These are phyloP conservation scores for Yponomeuta sedellus DNA, from an alignment of 2,888 invertebrate genomes.

Conservation along the genomic window DNA sequence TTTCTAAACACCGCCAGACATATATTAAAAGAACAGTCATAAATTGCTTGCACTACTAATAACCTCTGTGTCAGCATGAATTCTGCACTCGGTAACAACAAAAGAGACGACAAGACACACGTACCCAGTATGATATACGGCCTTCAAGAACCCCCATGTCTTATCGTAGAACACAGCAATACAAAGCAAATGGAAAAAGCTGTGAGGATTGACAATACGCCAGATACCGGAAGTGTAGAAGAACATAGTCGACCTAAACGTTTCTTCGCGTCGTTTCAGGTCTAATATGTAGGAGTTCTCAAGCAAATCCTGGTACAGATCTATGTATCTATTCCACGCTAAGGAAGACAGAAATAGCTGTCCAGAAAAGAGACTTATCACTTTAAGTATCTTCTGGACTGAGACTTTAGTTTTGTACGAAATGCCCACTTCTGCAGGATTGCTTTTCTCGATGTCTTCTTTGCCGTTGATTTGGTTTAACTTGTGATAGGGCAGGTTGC, in stretches of 20 bases:
- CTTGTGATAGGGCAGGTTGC: conserved; percentile 70
- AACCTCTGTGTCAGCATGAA: conserved; percentile 38
- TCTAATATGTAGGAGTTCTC: conserved; percentile 77
- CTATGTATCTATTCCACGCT: conserved; percentile 91
- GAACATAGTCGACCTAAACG: conserved; percentile 84
- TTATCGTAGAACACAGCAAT: conserved; percentile 89
- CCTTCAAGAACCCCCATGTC: conserved; percentile 84
- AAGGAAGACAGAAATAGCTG: conserved; percentile 85
- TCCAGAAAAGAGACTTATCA: conserved; percentile 80
- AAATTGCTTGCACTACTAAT: background rate
- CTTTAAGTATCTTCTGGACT: conserved; percentile 80
- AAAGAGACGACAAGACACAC: conserved; percentile 80
- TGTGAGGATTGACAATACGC: conserved; percentile 88
- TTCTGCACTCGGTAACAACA: conserved; percentile 83
- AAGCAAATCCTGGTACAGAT: conserved; percentile 84
- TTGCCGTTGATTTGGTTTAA: conserved; percentile 58
- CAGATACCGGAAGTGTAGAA: conserved; percentile 84
- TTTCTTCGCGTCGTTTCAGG: conserved; percentile 67
- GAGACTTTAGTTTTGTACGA: conserved; percentile 82
- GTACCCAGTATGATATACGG: conserved; percentile 83
- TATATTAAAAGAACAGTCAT: background rate
- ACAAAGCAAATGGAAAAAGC: conserved; percentile 83
- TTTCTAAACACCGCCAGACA: background rate
- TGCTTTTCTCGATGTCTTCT: conserved; percentile 65
- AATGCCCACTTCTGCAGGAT: conserved; percentile 67